These are phyloP conservation scores for Ctenodactylus gundi DNA, from an alignment of 2,113 vertebrate genomes.

Conservation along the genomic window DNA sequence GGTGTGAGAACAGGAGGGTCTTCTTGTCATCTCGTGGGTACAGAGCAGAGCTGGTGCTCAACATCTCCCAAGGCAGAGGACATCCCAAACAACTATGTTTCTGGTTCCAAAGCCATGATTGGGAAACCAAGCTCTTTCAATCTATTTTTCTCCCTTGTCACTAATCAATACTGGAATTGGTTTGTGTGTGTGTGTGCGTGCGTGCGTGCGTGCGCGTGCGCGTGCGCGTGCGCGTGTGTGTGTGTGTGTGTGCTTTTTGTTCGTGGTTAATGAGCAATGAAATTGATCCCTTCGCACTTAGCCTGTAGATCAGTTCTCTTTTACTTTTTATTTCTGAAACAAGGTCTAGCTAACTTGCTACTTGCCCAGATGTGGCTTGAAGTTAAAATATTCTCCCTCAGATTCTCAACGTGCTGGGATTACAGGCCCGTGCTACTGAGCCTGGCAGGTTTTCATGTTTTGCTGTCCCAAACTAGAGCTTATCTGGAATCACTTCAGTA, in stretches of 20 bases:
- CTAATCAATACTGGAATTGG: too few species aligned
- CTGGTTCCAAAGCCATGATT: background rate
- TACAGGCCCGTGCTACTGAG: background rate
- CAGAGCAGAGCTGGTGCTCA: background rate
- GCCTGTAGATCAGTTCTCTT: background rate
- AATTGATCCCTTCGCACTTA: background rate
- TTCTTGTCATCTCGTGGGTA: background rate
- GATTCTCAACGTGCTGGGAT: background rate
- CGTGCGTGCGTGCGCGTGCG: too few species aligned
- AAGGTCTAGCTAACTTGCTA: background rate
- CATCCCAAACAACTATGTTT: too few species aligned
- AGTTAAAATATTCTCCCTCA: background rate
- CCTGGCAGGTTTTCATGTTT: too few species aligned
- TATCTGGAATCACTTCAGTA: too few species aligned
- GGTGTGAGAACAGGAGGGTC: fast-evolving
- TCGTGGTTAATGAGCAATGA: background rate
- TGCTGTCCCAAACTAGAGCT: too few species aligned
- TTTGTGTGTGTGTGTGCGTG: too few species aligned
- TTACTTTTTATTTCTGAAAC: background rate
- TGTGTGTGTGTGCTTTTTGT: too few species aligned
- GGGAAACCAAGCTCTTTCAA: background rate
- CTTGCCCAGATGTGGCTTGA: too few species aligned
- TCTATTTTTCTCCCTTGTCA: too few species aligned
- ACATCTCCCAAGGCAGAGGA: background rate
- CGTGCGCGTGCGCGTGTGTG: too few species aligned